Evolutionary conservation across 2,888 invertebrate genomes (phyloP).

Genomic region (Agriotes lineatus): DNA sequence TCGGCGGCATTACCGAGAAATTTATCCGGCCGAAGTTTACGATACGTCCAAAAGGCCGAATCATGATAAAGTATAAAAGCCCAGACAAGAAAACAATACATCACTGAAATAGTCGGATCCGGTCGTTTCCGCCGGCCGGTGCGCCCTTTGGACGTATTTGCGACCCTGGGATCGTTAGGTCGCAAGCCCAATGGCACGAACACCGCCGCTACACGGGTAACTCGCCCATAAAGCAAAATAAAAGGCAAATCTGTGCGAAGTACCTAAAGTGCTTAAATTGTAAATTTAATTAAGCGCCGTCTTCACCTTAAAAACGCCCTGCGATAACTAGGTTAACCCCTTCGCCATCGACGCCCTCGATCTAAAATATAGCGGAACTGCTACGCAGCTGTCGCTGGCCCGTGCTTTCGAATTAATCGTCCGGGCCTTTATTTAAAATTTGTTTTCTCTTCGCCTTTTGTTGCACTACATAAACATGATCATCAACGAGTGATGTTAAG

Average conservation of each 20-base stretch:
- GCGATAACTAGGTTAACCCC: conserved; percentile 30
- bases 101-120: conserved; percentile 37
- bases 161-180: conserved; percentile 42
- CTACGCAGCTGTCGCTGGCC: too few species aligned
- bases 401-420: too few species aligned
- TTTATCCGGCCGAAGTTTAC: conserved; percentile 26
- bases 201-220: conserved; percentile 28
- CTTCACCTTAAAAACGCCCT: conserved; percentile 24
- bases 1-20: conserved; percentile 11
- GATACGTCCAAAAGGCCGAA: conserved; percentile 30
- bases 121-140: conserved; percentile 40
- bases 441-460: too few species aligned
- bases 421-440: too few species aligned
- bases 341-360: conserved; percentile 2
- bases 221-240: conserved; percentile 30
- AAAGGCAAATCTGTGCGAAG: conserved; percentile 23
- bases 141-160: conserved; percentile 39
- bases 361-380: not conserved
- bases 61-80: conserved; percentile 44
- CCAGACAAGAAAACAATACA: conserved; percentile 42
- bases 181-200: conserved; percentile 35
- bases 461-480: too few species aligned
- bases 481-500: too few species aligned
- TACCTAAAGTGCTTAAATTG: conserved; percentile 25
- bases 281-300: conserved; percentile 34